These are phyloP conservation scores for Magallana angulata DNA, from an alignment of 1,140 invertebrate species.

Conservation along the genomic window DNA sequence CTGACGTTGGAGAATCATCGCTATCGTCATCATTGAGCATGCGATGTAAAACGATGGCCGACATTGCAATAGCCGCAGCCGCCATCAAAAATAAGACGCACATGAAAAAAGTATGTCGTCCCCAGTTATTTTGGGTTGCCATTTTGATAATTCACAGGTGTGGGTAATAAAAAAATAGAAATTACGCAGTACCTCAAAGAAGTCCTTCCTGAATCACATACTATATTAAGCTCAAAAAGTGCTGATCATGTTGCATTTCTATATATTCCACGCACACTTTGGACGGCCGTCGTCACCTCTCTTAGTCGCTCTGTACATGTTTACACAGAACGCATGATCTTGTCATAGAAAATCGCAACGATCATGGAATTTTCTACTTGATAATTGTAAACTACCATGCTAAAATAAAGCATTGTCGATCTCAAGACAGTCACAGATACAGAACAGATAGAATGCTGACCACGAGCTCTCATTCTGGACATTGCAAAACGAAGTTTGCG, in stretches of 20 bases:
- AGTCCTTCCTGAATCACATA: too few species aligned
- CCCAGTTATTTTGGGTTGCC: neutral
- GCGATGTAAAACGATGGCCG: conserved; percentile 30
- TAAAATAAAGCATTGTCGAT: too few species aligned
- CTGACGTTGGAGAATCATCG: neutral
- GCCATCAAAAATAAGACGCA: conserved; percentile 35
- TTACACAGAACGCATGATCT: neutral
- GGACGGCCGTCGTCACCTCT: too few species aligned
- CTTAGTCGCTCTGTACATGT: neutral
- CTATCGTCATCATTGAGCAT: conserved; percentile 16
- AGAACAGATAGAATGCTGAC: too few species aligned
- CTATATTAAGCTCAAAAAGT: too few species aligned
- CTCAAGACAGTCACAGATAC: too few species aligned
- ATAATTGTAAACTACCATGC: neutral
- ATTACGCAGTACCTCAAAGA: too few species aligned
- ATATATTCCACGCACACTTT: too few species aligned
- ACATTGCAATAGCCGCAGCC: conserved; percentile 15
- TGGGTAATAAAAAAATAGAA: too few species aligned
- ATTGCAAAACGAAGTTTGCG: too few species aligned
- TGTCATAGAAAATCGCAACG: neutral
- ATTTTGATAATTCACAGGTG: neutral
- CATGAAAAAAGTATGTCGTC: conserved; percentile 36
- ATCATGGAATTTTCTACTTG: conserved; percentile 19
- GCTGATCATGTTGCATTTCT: too few species aligned
- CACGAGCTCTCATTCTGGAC: too few species aligned